phyloP scores from a whole-genome alignment of 1,140 invertebrate genomes.

The Bilobella aurantiaca region DNA sequence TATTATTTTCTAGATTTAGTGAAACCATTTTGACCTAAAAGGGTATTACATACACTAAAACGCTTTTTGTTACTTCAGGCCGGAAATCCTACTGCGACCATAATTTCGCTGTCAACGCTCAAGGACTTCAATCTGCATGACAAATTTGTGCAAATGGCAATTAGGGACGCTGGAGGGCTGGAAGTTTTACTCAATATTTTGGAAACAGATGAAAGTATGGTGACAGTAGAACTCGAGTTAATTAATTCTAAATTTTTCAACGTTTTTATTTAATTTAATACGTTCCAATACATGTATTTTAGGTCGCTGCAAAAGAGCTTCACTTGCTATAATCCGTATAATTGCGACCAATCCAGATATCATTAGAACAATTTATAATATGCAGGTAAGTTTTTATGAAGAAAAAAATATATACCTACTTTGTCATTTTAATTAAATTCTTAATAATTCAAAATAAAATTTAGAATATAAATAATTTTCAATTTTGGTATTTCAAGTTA shows the following conservation, averaged over 20 bases:
- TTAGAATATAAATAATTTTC: no score
- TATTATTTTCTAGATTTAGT: no score
- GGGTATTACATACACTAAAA: background rate
- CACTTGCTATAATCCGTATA: background rate
- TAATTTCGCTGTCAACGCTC: conserved; percentile 75
- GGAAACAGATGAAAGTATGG: conserved; percentile 60
- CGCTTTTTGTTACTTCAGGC: conserved; percentile 41
- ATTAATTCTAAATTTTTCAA: background rate
- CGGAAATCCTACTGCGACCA: conserved; percentile 87
- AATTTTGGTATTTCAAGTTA: no score
- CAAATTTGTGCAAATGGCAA: conserved; percentile 63
- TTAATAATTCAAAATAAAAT: background rate
- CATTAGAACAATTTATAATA: conserved; percentile 27
- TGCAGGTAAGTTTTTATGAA: conserved; percentile 20
- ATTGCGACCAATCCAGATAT: background rate
- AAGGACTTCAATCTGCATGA: conserved; percentile 74
- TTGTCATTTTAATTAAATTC: background rate
- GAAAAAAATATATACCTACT: background rate
- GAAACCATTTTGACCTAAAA: background rate
- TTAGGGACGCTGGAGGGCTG: conserved; percentile 73
- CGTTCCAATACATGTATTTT: no score
- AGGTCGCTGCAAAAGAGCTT: conserved; percentile 25
- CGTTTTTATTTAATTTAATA: background rate
- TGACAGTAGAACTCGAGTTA: background rate
- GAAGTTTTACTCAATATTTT: conserved; percentile 85